A percentile compares a stretch with the other conserved stretches of the same genome.
Conservation (phyloP, 2,888 invertebrate genomes). For the Eilema caniola region DNA sequence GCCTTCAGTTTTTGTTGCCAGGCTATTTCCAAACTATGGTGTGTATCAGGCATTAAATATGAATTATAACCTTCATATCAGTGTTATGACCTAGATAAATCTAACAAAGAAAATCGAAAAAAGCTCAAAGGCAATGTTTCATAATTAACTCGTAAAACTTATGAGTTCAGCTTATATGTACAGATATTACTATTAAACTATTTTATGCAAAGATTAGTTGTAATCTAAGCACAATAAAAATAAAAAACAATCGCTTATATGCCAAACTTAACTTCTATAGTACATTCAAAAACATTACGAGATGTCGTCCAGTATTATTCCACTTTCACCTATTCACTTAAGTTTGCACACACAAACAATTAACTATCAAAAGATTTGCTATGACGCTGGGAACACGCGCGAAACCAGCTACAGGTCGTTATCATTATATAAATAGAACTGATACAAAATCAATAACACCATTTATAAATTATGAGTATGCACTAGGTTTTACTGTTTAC, state of each 20-base stretch:
- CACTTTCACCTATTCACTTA: background rate
- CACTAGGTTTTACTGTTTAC: constrained; percentile 19
- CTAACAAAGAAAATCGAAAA: background rate
- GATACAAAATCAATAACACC: constrained; percentile 50
- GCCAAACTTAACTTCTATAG: background rate
- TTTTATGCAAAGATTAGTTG: background rate
- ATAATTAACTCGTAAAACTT: background rate
- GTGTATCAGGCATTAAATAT: background rate
- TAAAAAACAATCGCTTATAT: background rate
- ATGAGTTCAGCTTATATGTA: background rate
- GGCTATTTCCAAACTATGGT: background rate
- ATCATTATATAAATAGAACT: constrained; percentile 44
- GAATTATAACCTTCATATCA: no score
- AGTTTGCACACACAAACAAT: constrained; percentile 6
- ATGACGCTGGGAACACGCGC: constrained; percentile 16
- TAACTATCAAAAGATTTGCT: background rate
- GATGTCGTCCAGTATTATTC: background rate
- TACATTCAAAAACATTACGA: background rate
- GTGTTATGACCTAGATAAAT: background rate
- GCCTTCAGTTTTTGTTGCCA: background rate
- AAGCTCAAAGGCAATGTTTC: background rate
- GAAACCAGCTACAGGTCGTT: constrained; percentile 27
- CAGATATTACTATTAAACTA: background rate
- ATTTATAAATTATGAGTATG: constrained; percentile 44
- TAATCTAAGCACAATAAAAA: background rate